phyloP scores from a whole-genome alignment of 2,113 vertebrate species.

The Chaenogobius annularis region DNA sequence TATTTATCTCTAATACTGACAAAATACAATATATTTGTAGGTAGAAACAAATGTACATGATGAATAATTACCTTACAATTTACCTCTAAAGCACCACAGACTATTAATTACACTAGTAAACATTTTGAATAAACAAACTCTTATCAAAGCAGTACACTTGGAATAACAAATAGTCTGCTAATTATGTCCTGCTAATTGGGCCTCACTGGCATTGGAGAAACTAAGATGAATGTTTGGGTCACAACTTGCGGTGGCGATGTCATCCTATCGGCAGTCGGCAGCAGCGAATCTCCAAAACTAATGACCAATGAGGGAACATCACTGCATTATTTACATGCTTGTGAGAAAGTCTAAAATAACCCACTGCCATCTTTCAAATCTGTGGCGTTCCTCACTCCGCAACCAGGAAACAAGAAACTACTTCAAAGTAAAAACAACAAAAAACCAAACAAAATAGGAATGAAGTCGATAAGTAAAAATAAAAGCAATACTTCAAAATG shows the following conservation, averaged over 20 bases:
- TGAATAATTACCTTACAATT: neutral
- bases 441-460: neutral
- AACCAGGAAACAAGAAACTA: neutral
- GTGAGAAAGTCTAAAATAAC: neutral
- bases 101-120: constrained; percentile 1
- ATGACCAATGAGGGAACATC: neutral
- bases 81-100: neutral
- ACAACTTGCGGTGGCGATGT: neutral
- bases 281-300: neutral
- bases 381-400: neutral
- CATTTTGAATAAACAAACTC: constrained; percentile 1
- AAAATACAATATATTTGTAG: neutral
- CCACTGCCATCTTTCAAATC: neutral
- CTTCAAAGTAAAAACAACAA: no score
- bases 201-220: neutral
- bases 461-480: neutral
- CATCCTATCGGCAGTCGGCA: neutral
- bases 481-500: no score
- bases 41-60: neutral
- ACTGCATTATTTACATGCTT: neutral
- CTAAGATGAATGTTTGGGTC: neutral
- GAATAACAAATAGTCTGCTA: neutral
- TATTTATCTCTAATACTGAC: neutral
- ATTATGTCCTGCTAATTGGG: constrained; percentile 11
- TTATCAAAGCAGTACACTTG: neutral